These are phyloP conservation scores for Antechinus flavipes DNA, from an alignment of 2,113 vertebrate species.

Conservation along the genomic window DNA sequence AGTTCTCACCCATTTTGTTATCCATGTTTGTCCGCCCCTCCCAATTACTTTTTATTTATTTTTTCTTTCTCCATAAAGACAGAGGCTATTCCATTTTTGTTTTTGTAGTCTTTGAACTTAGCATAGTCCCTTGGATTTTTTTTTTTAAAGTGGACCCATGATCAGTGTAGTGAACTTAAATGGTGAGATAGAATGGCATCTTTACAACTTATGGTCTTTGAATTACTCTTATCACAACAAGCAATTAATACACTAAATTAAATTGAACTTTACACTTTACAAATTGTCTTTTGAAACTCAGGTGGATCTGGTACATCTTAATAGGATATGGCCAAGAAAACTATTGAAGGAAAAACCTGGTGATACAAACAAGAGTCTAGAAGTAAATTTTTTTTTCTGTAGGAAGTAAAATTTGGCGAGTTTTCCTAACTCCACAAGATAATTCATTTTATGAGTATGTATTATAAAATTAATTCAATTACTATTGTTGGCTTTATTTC, in stretches of 20 bases:
- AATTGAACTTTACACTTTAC: not conserved
- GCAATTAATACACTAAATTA: not conserved
- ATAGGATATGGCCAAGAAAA: not conserved
- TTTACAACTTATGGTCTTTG: not conserved
- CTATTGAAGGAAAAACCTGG: not conserved
- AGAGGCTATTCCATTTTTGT: not conserved
- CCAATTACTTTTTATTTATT: not conserved
- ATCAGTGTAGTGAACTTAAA: not conserved
- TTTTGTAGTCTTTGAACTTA: not conserved
- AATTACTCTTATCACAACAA: not conserved
- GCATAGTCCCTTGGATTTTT: not conserved
- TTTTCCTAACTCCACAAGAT: not conserved
- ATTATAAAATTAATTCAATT: not conserved
- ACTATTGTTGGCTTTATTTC: not conserved
- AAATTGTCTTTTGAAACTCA: not conserved
- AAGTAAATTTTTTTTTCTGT: not conserved
- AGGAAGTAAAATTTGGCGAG: not conserved
- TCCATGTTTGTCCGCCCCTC: not conserved
- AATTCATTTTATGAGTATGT: not conserved
- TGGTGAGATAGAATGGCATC: not conserved
- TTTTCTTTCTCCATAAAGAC: not conserved
- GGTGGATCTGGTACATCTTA: not conserved
- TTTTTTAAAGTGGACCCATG: not conserved
- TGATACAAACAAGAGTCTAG: not conserved
- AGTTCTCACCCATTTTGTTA: not conserved